These are phyloP conservation scores for Akabosia matsudoensis DNA, from an alignment of 1,140 invertebrate species.

Conservation along the genomic window DNA sequence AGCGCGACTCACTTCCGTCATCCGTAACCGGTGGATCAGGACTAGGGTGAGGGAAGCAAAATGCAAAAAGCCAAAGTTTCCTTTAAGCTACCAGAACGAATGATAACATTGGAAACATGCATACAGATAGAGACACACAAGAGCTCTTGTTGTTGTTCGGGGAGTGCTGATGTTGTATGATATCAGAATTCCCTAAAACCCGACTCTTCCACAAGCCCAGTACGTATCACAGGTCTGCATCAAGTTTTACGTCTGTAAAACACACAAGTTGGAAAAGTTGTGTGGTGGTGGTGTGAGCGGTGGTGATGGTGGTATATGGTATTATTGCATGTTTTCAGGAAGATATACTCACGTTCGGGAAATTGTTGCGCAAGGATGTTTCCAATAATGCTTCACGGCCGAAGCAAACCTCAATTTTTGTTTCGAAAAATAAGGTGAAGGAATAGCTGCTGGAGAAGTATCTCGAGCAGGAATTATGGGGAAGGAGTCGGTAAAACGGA, in stretches of 20 bases:
- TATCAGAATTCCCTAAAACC: not conserved
- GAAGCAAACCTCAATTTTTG: not conserved
- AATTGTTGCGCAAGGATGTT: slow-evolving; percentile 48
- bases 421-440: not conserved
- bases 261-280: not conserved
- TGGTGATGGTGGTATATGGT: not conserved
- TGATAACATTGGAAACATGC: slow-evolving; percentile 19
- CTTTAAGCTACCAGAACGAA: slow-evolving; percentile 28
- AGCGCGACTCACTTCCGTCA: slow-evolving; percentile 36
- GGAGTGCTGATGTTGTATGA: not conserved
- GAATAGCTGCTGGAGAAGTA: too few species aligned
- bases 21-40: slow-evolving; percentile 41
- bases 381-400: slow-evolving; percentile 12
- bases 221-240: not conserved
- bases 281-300: not conserved
- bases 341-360: slow-evolving; percentile 15
- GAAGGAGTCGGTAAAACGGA: too few species aligned
- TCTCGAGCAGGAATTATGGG: too few species aligned
- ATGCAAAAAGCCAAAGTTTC: slow-evolving; percentile 47
- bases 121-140: slow-evolving; percentile 25
- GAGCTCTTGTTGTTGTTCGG: not conserved
- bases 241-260: not conserved
- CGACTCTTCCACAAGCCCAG: not conserved
- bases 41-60: slow-evolving; percentile 38
- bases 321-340: slow-evolving; percentile 1